These are phyloP conservation scores for Poeciliopsis presidionis DNA, from an alignment of 2,797 vertebrate genomes.

Conservation along the genomic window DNA sequence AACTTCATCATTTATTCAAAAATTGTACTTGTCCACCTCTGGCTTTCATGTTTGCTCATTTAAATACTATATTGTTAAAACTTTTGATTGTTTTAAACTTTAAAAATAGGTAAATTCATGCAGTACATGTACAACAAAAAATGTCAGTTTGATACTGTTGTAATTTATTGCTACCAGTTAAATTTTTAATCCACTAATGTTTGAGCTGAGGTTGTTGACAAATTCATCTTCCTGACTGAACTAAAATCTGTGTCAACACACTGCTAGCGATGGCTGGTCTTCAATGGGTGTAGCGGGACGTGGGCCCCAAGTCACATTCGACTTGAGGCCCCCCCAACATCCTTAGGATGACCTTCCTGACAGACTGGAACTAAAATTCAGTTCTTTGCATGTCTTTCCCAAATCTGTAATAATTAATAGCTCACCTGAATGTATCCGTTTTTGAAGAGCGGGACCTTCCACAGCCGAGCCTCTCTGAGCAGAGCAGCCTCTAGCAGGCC, in stretches of 20 bases:
- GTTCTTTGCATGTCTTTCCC: not conserved
- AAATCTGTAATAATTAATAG: rapidly evolving
- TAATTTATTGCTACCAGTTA: not conserved
- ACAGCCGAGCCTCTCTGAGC: constrained; percentile 76
- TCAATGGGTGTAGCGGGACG: not conserved
- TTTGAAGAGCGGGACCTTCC: constrained; percentile 82
- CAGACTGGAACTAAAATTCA: not conserved
- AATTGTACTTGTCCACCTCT: not conserved
- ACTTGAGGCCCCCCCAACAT: not conserved
- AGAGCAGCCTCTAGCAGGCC: constrained; percentile 78
- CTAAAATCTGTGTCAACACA: not conserved
- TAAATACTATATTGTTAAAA: too few species aligned
- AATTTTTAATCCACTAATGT: not conserved
- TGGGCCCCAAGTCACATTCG: not conserved
- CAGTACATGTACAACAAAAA: not conserved
- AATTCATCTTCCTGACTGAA: not conserved
- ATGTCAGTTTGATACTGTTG: not conserved
- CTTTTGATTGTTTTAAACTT: too few species aligned
- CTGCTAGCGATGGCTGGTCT: not conserved
- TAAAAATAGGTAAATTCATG: not conserved
- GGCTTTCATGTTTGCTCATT: not conserved
- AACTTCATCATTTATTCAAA: not conserved
- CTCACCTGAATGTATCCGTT: constrained; percentile 79
- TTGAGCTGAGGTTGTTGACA: not conserved
- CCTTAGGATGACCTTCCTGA: not conserved